Conservation (phyloP, 2,113 vertebrate genomes). For the Crotalus horridus region DNA sequence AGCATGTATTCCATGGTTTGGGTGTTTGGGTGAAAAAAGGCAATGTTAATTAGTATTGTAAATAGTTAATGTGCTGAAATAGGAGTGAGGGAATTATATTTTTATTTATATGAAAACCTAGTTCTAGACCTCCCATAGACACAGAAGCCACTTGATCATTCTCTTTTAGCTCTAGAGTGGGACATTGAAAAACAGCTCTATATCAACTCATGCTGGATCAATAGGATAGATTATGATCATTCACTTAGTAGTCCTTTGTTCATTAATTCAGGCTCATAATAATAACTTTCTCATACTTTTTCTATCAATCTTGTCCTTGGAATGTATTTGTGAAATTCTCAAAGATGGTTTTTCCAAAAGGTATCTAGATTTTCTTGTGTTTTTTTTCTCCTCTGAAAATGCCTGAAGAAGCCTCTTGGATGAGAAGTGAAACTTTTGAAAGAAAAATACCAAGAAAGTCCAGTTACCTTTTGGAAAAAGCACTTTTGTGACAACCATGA, state of each 20-base stretch:
- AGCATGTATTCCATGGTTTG: background rate
- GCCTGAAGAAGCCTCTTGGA: background rate
- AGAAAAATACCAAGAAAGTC: background rate
- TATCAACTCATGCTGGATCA: background rate
- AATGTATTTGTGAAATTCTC: background rate
- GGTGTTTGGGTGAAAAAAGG: background rate
- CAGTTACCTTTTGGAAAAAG: background rate
- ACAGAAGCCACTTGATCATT: background rate
- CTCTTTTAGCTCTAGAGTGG: background rate
- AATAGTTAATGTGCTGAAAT: background rate
- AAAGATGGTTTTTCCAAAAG: background rate
- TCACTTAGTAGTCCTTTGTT: background rate
- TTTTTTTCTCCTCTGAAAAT: background rate
- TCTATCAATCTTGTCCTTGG: background rate
- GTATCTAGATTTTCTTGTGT: background rate
- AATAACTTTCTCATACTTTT: background rate
- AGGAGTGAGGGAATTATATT: background rate
- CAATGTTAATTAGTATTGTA: background rate
- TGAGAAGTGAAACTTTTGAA: background rate
- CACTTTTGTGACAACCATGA: background rate
- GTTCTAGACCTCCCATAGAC: background rate
- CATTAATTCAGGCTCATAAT: background rate
- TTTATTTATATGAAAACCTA: background rate
- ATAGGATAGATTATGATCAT: background rate
- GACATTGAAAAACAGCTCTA: background rate